Conservation (phyloP, 2,888 invertebrate genomes). For the Rambutsinella grinnellia region DNA sequence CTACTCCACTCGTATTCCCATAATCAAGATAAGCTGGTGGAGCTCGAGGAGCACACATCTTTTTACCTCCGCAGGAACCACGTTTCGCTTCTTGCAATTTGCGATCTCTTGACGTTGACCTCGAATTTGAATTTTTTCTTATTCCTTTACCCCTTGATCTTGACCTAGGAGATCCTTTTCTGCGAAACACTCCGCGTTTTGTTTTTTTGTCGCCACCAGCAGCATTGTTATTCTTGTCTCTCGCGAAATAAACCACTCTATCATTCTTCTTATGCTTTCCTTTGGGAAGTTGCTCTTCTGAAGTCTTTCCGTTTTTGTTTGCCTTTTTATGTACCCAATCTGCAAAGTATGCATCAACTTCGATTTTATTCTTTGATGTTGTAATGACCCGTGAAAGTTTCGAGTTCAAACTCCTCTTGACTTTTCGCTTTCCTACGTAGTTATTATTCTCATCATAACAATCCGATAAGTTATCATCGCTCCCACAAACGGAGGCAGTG, state of each 20-base stretch:
- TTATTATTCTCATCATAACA: conserved; percentile 1
- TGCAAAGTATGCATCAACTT: conserved; percentile 13
- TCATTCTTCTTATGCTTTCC: not conserved
- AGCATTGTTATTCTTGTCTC: no score
- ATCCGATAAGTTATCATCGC: not conserved
- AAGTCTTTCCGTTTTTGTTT: not conserved
- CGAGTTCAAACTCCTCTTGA: not conserved
- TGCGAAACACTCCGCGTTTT: no score
- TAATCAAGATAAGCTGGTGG: conserved; percentile 56
- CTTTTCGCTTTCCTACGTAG: not conserved
- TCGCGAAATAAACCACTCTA: no score
- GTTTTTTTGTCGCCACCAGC: no score
- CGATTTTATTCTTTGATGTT: conserved; percentile 11
- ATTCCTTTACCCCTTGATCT: not conserved
- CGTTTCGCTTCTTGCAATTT: not conserved
- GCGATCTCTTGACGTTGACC: not conserved
- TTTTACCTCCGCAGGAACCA: conserved; percentile 21
- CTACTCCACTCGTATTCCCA: conserved; percentile 6
- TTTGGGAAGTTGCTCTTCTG: not conserved
- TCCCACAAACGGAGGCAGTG: not conserved
- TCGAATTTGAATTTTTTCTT: not conserved
- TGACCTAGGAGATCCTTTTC: not conserved
- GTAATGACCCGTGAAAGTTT: conserved; percentile 2
- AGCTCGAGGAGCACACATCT: conserved; percentile 4
- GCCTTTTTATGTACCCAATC: conserved; percentile 14